Conservation (phyloP, 1,140 invertebrate species). For the Aphis gossypii region DNA sequence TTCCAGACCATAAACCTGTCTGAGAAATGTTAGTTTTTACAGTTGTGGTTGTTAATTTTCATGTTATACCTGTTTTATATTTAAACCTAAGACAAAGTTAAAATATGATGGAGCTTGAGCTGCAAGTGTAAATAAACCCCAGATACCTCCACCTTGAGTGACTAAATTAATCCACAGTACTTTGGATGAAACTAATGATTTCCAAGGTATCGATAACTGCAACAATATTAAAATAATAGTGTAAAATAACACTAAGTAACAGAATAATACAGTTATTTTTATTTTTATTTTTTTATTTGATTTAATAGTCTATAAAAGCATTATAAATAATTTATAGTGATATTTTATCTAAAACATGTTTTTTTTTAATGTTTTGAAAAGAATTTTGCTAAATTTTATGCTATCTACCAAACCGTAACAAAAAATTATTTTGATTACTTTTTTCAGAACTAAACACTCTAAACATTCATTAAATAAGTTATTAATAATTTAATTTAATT, state of each 20-base stretch:
- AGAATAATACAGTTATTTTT: not conserved
- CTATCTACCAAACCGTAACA: too few relatives aligned
- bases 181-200: constrained; percentile 73
- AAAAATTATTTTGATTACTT: too few relatives aligned
- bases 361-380: too few relatives aligned
- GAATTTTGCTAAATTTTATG: too few relatives aligned
- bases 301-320: too few relatives aligned
- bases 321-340: too few relatives aligned
- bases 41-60: not conserved
- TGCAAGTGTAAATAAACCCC: constrained; percentile 85
- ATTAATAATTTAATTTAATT: too few relatives aligned
- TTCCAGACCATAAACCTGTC: constrained; percentile 72
- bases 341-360: too few relatives aligned
- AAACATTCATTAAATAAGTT: too few relatives aligned
- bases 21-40: constrained; percentile 63
- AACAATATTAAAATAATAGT: constrained; percentile 54
- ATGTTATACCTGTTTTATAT: constrained; percentile 56
- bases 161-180: constrained; percentile 81
- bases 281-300: too few relatives aligned
- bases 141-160: constrained; percentile 81
- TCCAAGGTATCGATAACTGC: constrained; percentile 74
- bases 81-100: constrained; percentile 76
- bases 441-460: too few relatives aligned
- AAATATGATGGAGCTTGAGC: constrained; percentile 87
- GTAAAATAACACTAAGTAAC: not conserved